Evolutionary conservation across 2,113 vertebrate genomes (phyloP).

Genomic region (Alces alces): DNA sequence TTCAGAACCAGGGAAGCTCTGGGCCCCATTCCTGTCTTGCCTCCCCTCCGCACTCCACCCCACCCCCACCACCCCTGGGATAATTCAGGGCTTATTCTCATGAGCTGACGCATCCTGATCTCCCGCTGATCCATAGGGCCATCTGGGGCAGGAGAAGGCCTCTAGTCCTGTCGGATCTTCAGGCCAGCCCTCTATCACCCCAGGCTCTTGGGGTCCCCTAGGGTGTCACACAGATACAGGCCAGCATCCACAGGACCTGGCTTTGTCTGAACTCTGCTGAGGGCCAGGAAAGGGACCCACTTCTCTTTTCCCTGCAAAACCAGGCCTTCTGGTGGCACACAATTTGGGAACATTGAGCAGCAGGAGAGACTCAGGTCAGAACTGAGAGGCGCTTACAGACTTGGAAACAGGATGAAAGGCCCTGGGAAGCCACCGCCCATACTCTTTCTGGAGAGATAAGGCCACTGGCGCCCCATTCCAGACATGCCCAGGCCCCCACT

Average conservation of each 20-base stretch:
- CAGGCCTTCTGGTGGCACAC: accelerated
- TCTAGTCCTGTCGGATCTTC: not conserved
- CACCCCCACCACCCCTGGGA: accelerated
- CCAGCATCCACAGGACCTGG: not conserved
- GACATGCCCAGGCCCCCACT: not conserved
- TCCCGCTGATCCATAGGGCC: accelerated
- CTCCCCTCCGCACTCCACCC: not conserved
- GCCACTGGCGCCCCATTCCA: not conserved
- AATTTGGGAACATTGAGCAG: not conserved
- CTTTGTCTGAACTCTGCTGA: not conserved
- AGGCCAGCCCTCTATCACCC: not conserved
- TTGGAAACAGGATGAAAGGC: not conserved
- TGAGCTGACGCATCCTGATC: not conserved
- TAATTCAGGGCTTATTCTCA: not conserved
- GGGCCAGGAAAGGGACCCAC: not conserved
- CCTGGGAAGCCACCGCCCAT: not conserved
- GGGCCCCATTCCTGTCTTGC: not conserved
- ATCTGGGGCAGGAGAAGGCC: not conserved
- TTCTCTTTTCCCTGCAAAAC: not conserved
- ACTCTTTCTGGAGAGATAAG: not conserved
- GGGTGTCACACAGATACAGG: not conserved
- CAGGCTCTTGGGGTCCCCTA: not conserved
- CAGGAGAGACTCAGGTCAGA: not conserved
- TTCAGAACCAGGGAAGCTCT: not conserved
- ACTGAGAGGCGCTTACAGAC: not conserved